Evolutionary conservation across 2,113 vertebrate species (phyloP), one percentile per base, ranked within the genome.

Genomic region (Cyrtonyx montezumae): DNA sequence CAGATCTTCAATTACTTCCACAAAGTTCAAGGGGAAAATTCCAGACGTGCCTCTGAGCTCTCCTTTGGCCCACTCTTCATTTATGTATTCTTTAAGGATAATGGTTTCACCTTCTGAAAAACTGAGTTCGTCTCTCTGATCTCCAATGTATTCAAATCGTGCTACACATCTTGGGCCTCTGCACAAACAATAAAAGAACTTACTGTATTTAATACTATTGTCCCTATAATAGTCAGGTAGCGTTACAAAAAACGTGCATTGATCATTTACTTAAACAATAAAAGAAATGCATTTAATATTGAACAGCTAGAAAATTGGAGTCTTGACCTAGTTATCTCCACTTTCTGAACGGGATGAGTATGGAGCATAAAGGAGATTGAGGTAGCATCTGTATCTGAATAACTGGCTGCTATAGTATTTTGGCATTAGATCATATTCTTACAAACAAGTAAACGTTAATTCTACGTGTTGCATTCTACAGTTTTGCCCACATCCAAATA

Each of bases 31-130:
- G 42, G 99, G 99, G 87, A 99, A 99, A 93, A 99, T 98, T 89
- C 99, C 99, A 32, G 84, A 93, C 0, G 12, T 69, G 93, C 78
- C 88, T 73, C 96, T 97, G 6, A 98, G 79, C 83, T 99, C 97
- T 84, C 99, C 99, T 88, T 96, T 97, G 63, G 98, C 99, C 99
- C 99, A 99, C 13, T 99, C 99, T 77, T 99, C 96, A 84, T 98
- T 98, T 66, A 99, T 40, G 26, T 98, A 99, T 93, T 98, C 98
- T 81, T 98, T 98, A 69, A 99, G 98, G 94, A 96, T 63, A 96
- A 99, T 99, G 76, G 98, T 97, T 73, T 99, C 98, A 49, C 99
- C 99, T 96, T 99, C 99, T 14, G 94, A 97, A 97, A 99, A 99
- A 55, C 98, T 98, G 91, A 99, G 97, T 95, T 99, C 99, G 42